phyloP scores from a whole-genome alignment of 1,140 invertebrate genomes.

The Drosophila lacertosa region DNA sequence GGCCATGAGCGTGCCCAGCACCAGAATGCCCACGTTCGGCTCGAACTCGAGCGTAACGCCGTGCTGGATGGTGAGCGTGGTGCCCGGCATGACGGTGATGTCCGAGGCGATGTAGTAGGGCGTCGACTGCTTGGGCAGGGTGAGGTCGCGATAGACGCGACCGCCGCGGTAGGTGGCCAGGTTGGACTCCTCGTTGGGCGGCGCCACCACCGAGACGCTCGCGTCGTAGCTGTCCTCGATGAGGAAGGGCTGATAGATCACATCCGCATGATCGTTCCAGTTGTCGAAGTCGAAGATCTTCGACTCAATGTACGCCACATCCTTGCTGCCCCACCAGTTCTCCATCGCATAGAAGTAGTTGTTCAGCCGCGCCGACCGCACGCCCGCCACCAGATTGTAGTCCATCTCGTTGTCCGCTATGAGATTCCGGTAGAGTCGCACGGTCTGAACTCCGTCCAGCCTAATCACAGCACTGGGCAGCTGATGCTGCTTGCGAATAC shows the following conservation, averaged over 20 bases:
- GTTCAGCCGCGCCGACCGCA: conserved; percentile 93
- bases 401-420: conserved; percentile 94
- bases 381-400: conserved; percentile 97
- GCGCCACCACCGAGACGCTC: conserved; percentile 89
- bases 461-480: conserved; percentile 93
- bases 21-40: conserved; percentile 98
- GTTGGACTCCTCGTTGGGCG: conserved; percentile 69
- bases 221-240: conserved; percentile 90
- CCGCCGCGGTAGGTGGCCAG: conserved; percentile 90
- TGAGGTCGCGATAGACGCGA: conserved; percentile 90
- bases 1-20: conserved; percentile 95
- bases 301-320: conserved; percentile 89
- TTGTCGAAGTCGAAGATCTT: conserved; percentile 99
- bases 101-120: conserved; percentile 96
- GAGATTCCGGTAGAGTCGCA: conserved; percentile 95
- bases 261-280: conserved; percentile 99
- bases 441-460: conserved; percentile 97
- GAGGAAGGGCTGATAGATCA: conserved; percentile 94
- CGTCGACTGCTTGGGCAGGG: conserved; percentile 87
- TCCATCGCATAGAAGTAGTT: conserved; percentile 94
- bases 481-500: conserved; percentile 61
- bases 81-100: conserved; percentile 97
- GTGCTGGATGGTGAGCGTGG: conserved; percentile 93
- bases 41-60: conserved; percentile 97
- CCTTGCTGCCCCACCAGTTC: conserved; percentile 97